These are phyloP conservation scores for Thinocorus orbignyianus DNA, from an alignment of 2,113 vertebrate species.

Conservation along the genomic window DNA sequence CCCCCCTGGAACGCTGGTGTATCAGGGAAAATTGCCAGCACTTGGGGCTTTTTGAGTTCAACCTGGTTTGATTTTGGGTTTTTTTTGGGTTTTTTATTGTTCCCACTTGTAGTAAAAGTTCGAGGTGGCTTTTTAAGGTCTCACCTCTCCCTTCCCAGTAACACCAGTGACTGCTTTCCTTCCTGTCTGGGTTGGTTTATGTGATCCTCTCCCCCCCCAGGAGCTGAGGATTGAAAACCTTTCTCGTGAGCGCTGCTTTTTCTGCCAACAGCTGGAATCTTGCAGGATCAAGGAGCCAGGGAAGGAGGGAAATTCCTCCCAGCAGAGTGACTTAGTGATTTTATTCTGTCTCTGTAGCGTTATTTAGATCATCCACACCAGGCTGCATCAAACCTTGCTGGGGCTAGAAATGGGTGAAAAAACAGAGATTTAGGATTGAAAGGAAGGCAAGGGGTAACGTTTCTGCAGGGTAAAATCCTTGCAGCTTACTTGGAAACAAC, in stretches of 20 bases:
- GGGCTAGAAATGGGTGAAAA: neutral
- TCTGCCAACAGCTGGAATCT: neutral
- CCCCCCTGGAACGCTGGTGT: neutral
- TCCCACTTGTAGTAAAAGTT: neutral
- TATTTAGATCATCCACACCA: neutral
- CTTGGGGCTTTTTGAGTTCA: neutral
- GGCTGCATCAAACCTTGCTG: too few species aligned
- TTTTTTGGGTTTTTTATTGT: neutral
- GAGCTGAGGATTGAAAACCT: neutral
- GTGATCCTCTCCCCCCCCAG: neutral
- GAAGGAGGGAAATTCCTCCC: neutral
- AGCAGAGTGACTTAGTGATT: neutral
- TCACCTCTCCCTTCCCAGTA: neutral
- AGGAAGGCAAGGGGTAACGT: neutral
- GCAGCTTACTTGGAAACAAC: slow-evolving; percentile 6
- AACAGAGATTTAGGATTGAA: neutral
- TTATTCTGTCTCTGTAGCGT: neutral
- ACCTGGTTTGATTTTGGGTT: neutral
- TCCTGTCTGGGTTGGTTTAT: neutral
- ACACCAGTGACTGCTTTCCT: neutral
- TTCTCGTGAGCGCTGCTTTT: neutral
- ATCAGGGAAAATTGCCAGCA: neutral
- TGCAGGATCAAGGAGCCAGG: neutral
- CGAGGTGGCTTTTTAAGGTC: neutral
- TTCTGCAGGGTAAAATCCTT: neutral